Percentiles rank a stretch among this genome's conserved stretches.
phyloP scores from a whole-genome alignment of 2,113 vertebrate genomes.

The Gracilinanus agilis region DNA sequence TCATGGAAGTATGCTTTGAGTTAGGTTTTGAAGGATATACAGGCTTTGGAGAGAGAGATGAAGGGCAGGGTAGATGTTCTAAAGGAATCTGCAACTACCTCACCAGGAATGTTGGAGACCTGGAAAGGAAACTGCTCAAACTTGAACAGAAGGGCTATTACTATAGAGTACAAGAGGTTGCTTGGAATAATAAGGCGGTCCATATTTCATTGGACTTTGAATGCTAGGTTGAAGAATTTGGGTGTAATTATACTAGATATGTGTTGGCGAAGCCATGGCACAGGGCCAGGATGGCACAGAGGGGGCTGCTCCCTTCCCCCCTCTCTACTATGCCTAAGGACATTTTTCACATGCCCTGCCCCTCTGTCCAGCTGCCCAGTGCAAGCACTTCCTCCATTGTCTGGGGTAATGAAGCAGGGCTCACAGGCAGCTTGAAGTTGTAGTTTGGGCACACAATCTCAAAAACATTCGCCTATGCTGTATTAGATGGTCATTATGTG shows the following conservation, averaged over 20 bases:
- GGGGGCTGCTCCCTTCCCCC: no score
- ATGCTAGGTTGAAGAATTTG: slow-evolving; percentile 27
- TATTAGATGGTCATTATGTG: neutral
- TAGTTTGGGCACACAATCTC: no score
- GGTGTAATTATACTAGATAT: neutral
- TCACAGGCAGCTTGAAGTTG: no score
- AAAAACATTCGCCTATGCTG: no score
- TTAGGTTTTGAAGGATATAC: neutral
- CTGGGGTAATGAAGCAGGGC: no score
- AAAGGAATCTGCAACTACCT: neutral
- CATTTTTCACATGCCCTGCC: no score
- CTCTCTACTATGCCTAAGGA: no score
- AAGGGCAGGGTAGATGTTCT: neutral
- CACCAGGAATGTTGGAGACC: neutral
- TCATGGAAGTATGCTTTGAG: neutral
- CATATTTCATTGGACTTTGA: slow-evolving; percentile 11
- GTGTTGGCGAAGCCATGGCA: no score
- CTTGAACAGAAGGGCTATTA: neutral
- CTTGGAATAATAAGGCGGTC: slow-evolving; percentile 15
- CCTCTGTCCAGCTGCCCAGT: no score
- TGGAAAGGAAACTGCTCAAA: neutral
- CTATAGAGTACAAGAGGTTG: neutral
- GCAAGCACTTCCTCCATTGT: no score
- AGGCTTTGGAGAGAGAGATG: neutral
- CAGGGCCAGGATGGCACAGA: no score